A percentile compares a stretch with the other conserved stretches of the same genome.
Conservation (phyloP, 2,888 invertebrate species). For the Onthophagus sagittarius region DNA sequence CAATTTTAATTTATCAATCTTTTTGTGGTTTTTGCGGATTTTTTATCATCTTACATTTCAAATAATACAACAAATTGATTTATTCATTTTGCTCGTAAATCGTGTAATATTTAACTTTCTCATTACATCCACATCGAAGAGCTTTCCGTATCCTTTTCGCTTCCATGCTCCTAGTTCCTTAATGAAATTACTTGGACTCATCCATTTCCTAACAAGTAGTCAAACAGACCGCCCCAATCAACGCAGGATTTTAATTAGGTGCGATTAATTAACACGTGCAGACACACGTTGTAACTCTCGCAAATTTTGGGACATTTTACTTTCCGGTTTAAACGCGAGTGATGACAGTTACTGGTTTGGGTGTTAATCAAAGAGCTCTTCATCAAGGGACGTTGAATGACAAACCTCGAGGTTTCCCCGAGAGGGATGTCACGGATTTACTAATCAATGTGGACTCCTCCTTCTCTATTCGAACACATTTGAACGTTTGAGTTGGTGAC, state of each 20-base stretch:
- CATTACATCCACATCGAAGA: neutral
- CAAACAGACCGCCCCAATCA: slow-evolving; percentile 9
- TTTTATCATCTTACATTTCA: neutral
- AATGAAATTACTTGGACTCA: slow-evolving; percentile 1
- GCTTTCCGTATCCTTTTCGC: neutral
- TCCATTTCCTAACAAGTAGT: neutral
- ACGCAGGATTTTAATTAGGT: slow-evolving; percentile 8
- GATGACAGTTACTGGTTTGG: neutral
- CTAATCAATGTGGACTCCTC: neutral
- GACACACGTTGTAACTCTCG: neutral
- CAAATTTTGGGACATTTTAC: neutral
- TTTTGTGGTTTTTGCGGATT: too few relatives aligned
- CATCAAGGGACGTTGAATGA: neutral
- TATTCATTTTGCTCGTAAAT: neutral
- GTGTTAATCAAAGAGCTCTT: neutral
- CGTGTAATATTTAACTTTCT: slow-evolving; percentile 5
- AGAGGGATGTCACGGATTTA: neutral
- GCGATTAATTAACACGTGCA: slow-evolving; percentile 6
- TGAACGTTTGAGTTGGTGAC: too few relatives aligned
- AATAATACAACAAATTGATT: neutral
- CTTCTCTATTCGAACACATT: too few relatives aligned
- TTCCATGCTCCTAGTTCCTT: neutral
- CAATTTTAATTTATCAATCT: too few relatives aligned
- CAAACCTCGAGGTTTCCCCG: neutral
- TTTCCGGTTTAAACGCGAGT: neutral